phyloP scores from a whole-genome alignment of 2,113 vertebrate species.

The Phylloscopus trochilus region DNA sequence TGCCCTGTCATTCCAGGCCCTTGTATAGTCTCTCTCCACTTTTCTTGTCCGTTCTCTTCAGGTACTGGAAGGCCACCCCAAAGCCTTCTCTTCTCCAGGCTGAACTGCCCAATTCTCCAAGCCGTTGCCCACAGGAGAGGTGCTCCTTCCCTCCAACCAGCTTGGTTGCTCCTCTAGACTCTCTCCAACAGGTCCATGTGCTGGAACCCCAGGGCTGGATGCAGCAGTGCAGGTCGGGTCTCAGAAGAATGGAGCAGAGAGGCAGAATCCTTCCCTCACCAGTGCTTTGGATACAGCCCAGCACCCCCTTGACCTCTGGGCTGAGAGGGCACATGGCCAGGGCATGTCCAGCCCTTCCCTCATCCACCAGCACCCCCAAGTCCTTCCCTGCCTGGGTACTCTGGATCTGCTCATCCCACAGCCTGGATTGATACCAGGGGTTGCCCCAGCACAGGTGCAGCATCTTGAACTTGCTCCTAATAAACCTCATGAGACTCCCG shows the following conservation, averaged over 20 bases:
- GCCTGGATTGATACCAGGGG: no score
- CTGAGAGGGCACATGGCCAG: neutral
- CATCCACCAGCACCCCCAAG: neutral
- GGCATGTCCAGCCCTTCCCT: neutral
- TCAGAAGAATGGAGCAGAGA: neutral
- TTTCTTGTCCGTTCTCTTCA: neutral
- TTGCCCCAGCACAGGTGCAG: neutral
- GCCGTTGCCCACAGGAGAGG: neutral
- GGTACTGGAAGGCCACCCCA: neutral
- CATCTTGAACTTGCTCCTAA: neutral
- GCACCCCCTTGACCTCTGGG: neutral
- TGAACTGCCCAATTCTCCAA: neutral
- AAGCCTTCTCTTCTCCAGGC: neutral
- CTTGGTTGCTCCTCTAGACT: neutral
- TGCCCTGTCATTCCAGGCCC: neutral
- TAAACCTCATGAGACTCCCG: neutral
- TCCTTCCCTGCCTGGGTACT: neutral
- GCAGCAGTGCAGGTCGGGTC: neutral
- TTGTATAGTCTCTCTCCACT: neutral
- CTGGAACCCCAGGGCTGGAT: neutral
- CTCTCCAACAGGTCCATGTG: rapidly evolving
- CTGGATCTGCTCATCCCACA: neutral
- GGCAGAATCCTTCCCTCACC: neutral
- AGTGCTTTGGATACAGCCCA: neutral
- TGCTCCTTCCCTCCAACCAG: neutral